Percentiles rank a stretch among this genome's conserved stretches.
Conservation (phyloP, 2,888 invertebrate species). For the Kryphioiulus occultus region DNA sequence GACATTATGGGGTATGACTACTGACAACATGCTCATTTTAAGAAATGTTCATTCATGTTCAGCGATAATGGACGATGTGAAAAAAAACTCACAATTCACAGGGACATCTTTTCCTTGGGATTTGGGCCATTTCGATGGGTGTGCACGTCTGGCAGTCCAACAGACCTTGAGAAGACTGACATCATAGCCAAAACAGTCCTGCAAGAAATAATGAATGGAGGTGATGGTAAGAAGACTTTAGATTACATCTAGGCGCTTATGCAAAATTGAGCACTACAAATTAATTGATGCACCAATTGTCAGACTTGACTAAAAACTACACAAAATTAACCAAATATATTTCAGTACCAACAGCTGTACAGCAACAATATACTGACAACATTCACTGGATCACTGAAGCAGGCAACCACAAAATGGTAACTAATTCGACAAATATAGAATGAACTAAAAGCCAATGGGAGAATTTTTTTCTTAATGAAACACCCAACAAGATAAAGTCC, state of each 20-base stretch:
- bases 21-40: background rate
- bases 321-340: no score
- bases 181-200: slow-evolving; percentile 65
- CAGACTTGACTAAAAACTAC: no score
- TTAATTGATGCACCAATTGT: no score
- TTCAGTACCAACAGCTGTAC: slow-evolving; percentile 64
- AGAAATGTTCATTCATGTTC: no score
- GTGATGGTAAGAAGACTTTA: background rate
- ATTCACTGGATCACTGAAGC: slow-evolving; percentile 69
- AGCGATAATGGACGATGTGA: background rate
- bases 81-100: slow-evolving; percentile 56
- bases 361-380: slow-evolving; percentile 69
- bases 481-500: no score
- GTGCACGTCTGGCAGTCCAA: slow-evolving; percentile 67
- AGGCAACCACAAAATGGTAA: slow-evolving; percentile 66
- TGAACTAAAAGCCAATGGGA: background rate
- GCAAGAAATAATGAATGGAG: slow-evolving; percentile 59
- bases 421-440: background rate
- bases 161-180: slow-evolving; percentile 68
- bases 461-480: background rate
- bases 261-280: no score
- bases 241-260: background rate
- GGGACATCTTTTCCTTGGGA: slow-evolving; percentile 71
- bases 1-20: slow-evolving; percentile 69
- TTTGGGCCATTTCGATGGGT: slow-evolving; percentile 73